Conservation (phyloP, 2,888 invertebrate species). For the Drosophila sordidula region DNA sequence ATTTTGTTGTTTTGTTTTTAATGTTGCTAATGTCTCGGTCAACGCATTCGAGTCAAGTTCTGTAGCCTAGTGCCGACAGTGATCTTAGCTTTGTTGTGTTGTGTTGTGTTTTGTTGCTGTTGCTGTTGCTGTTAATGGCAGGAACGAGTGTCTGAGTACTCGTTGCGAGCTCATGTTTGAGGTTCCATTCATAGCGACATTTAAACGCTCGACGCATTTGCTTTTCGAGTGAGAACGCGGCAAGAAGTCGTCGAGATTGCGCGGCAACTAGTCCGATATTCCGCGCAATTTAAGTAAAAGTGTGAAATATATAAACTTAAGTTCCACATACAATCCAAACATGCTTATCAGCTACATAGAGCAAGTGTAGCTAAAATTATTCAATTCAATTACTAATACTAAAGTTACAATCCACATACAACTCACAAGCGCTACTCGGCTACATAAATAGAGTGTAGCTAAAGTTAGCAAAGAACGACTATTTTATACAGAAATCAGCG, state of each 20-base stretch:
- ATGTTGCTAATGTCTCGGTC: slow-evolving; percentile 76
- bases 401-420: too few relatives aligned
- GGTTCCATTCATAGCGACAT: slow-evolving; percentile 52
- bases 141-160: slow-evolving; percentile 56
- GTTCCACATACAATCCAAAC: slow-evolving; percentile 1
- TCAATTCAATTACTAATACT: too few relatives aligned
- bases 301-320: not conserved
- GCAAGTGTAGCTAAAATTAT: not conserved
- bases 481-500: too few relatives aligned
- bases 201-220: slow-evolving; percentile 61
- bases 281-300: not conserved
- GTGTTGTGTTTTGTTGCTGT: slow-evolving; percentile 22
- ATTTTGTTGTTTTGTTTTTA: slow-evolving; percentile 23
- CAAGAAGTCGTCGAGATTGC: slow-evolving; percentile 59
- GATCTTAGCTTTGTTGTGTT: slow-evolving; percentile 22
- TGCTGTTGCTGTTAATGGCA: slow-evolving; percentile 54
- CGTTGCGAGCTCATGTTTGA: slow-evolving; percentile 33
- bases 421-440: too few relatives aligned
- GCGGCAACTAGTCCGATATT: not conserved
- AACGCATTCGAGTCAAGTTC: slow-evolving; percentile 78
- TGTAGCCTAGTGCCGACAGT: slow-evolving; percentile 44
- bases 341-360: not conserved
- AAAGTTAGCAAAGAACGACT: too few relatives aligned
- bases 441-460: too few relatives aligned
- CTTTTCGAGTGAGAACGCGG: slow-evolving; percentile 66